These are phyloP conservation scores for Trachelus iudaicus DNA, from an alignment of 2,888 invertebrate genomes.

Conservation along the genomic window DNA sequence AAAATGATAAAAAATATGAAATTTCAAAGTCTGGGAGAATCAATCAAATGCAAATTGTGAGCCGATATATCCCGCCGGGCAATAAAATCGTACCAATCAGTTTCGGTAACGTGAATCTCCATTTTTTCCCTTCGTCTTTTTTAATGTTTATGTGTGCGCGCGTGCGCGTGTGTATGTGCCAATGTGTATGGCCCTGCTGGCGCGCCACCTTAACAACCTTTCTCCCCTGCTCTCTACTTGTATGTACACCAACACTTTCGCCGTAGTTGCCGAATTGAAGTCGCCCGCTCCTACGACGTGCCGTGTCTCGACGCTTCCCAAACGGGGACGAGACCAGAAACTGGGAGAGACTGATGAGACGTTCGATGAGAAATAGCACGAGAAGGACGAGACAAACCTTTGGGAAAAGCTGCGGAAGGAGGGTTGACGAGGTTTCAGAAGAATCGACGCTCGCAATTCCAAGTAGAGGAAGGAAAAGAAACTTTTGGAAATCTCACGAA, in stretches of 20 bases:
- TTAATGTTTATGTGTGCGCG: no score
- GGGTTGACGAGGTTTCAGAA: background rate
- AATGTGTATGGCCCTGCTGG: no score
- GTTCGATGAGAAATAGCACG: no score
- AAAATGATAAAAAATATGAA: slow-evolving; percentile 11
- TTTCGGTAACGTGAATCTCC: slow-evolving; percentile 24
- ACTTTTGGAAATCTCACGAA: slow-evolving; percentile 36
- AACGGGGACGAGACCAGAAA: slow-evolving; percentile 11
- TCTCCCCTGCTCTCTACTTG: slow-evolving; percentile 20
- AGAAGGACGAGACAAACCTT: no score
- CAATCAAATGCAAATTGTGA: slow-evolving; percentile 32
- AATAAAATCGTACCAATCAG: slow-evolving; percentile 59
- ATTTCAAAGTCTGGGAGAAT: slow-evolving; percentile 28
- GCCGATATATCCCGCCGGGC: slow-evolving; percentile 30
- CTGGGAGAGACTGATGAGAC: slow-evolving; percentile 7
- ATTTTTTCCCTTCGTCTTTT: background rate
- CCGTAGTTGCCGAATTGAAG: slow-evolving; percentile 30
- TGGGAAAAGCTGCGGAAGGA: slow-evolving; percentile 5
- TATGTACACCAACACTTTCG: slow-evolving; percentile 21
- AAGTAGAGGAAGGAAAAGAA: slow-evolving; percentile 29
- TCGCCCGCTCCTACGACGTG: no score
- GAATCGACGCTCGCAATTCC: slow-evolving; percentile 12
- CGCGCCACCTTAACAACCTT: slow-evolving; percentile 22
- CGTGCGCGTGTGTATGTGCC: no score
- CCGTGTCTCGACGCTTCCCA: slow-evolving; percentile 4